A percentile compares a stretch with the other conserved stretches of the same genome.
phyloP scores from a whole-genome alignment of 53 echinoderm and acorn worm genomes.

The Echinometra lucunter region DNA sequence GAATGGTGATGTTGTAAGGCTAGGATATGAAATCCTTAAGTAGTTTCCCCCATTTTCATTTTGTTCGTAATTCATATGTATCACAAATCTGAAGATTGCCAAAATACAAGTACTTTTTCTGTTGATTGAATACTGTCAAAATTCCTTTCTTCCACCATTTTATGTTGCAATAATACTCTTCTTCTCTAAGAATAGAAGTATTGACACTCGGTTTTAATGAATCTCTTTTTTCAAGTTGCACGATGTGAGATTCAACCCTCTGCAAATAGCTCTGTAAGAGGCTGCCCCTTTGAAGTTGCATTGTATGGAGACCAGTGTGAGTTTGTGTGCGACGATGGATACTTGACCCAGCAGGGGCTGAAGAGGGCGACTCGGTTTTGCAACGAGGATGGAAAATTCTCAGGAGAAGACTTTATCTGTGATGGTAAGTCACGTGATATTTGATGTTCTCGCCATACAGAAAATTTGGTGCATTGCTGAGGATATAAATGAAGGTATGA shows the following conservation, averaged over 20 bases:
- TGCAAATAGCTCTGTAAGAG: conserved; percentile 42
- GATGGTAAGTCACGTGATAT: background rate
- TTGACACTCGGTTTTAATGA: background rate
- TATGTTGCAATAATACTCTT: background rate
- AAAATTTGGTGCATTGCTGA: background rate
- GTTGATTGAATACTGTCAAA: too few relatives aligned
- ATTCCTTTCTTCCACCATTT: too few relatives aligned
- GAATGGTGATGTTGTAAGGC: too few relatives aligned
- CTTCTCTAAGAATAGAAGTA: too few relatives aligned
- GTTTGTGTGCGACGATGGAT: conserved; percentile 58
- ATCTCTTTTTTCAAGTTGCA: background rate
- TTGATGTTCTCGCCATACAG: background rate
- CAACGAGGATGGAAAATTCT: conserved; percentile 25
- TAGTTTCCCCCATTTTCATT: too few relatives aligned
- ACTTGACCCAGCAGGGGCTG: background rate
- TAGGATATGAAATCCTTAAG: too few relatives aligned
- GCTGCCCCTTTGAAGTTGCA: conserved; percentile 39
- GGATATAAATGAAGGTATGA: too few relatives aligned
- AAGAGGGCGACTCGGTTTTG: conserved; percentile 3
- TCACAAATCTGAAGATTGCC: too few relatives aligned
- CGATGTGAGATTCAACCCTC: conserved; percentile 27
- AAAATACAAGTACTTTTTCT: too few relatives aligned
- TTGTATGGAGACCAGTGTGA: conserved; percentile 32
- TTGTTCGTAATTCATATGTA: too few relatives aligned
- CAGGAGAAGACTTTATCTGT: conserved; percentile 57